Percentiles rank a stretch among this genome's conserved stretches.
Evolutionary conservation across 2,113 vertebrate species (phyloP).

Genomic region (Cololabis saira): DNA sequence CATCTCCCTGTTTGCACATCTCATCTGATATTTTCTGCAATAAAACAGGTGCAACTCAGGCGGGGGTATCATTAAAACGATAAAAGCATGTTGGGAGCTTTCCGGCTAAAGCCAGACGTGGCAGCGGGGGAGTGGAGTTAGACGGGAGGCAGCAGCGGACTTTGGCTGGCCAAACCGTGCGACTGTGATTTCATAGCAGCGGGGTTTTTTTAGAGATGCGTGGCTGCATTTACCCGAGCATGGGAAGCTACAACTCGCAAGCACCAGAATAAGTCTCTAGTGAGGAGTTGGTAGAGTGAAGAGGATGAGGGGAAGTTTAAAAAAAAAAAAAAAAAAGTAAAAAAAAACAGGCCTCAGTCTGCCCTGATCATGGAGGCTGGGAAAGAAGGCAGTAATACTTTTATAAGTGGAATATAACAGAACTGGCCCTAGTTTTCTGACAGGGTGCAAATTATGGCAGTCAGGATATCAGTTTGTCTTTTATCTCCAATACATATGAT

Average conservation of each 20-base stretch:
- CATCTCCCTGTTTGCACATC: conserved; percentile 2
- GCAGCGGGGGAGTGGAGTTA: conserved; percentile 11
- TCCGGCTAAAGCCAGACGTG: conserved; percentile 45
- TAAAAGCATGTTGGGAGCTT: conserved; percentile 19
- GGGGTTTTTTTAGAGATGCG: conserved; percentile 34
- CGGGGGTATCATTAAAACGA: conserved; percentile 30
- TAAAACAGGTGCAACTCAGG: conserved; percentile 36
- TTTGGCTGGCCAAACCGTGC: conserved; percentile 43
- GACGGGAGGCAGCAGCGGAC: conserved; percentile 45
- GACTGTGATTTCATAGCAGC: conserved; percentile 42
- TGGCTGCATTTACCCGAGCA: conserved; percentile 65
- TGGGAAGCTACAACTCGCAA: conserved; percentile 55
- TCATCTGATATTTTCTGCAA: conserved; percentile 25
- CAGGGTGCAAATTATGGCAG: rapidly evolving
- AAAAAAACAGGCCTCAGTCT: neutral
- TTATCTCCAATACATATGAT: too few relatives aligned
- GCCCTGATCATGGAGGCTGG: conserved; percentile 56
- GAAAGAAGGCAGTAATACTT: neutral
- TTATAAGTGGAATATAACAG: neutral
- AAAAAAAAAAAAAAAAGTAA: neutral
- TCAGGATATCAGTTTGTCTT: neutral
- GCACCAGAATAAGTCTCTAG: conserved; percentile 38
- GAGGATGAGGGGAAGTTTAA: neutral
- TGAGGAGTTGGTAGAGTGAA: conserved; percentile 11
- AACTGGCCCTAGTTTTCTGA: neutral